Base-by-base conservation (phyloP, 2,888 invertebrate genomes). In the Athetis lepigone region DNA sequence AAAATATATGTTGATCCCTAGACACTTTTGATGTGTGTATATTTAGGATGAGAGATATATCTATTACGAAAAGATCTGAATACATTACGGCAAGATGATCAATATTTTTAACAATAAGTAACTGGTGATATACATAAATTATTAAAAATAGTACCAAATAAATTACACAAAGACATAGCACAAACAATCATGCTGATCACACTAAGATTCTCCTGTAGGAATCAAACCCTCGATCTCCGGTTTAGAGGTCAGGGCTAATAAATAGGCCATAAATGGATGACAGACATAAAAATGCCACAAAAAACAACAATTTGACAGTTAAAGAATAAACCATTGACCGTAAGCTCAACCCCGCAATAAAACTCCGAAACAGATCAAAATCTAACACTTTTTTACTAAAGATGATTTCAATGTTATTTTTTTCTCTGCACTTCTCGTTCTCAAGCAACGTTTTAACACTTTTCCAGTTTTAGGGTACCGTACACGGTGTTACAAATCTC, bases 391-490 rank as follows among this genome's bases (percentile, higher is more conserved):
- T 72, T 73, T 67, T 60, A 73, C 43, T 42, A 47, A 66, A 72
- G 68, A 81, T 80, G 55, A 80, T 79, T 79, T 76, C 73, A 57
- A 70, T 70, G 74, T 75, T 65, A 61, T 63, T 55, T 70, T 79
- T 73, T 71, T 72, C 55, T 36, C 47, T 55, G 27, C 36, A 19
- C 46, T 33, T 19, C 40, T 69, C 56, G 43, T 60, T 69, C 69
- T 61, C 65, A 69, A 63, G 76, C 81, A 84, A 84, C 58, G 67
- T 87, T 87, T 84, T 81, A 80, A 84, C 85, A 83, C 82, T 85
- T 85, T 85, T 86, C 85, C 78, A 72, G 84, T 90, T 87, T 89
- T 82, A n/a, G n/a, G n/a, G n/a, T n/a, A n/a, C n/a, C n/a, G n/a
- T n/a, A n/a, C n/a, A n/a, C n/a, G n/a, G n/a, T n/a, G n/a, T n/a